Conservation (phyloP, 2,797 vertebrate species). For the Typhlichthys subterraneus region DNA sequence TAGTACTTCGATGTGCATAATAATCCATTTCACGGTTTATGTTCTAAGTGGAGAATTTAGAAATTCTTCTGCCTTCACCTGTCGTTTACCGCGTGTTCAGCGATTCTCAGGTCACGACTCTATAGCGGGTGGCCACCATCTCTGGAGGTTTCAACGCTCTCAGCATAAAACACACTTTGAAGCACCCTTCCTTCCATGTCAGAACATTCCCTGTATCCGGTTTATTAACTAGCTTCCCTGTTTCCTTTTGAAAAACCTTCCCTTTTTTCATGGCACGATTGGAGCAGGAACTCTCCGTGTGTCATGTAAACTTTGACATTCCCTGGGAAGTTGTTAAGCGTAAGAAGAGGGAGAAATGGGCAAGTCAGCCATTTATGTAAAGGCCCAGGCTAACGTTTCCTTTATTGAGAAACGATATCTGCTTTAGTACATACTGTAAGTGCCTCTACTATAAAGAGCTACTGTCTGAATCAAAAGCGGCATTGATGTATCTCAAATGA, state of each 20-base stretch:
- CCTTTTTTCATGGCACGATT: constrained; percentile 15
- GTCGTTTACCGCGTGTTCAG: constrained; percentile 54
- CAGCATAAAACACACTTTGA: constrained; percentile 55
- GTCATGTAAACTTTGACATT: constrained; percentile 57
- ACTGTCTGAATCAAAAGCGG: constrained; percentile 57
- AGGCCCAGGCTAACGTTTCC: constrained; percentile 68
- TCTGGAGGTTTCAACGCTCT: constrained; percentile 38
- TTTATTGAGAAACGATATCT: constrained; percentile 70
- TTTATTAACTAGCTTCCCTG: constrained; percentile 35
- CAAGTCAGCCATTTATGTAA: constrained; percentile 47
- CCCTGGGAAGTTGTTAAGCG: constrained; percentile 59
- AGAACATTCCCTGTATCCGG: constrained; percentile 61
- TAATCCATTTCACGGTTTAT: constrained; percentile 62
- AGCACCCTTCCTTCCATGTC: constrained; percentile 56
- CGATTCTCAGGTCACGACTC: constrained; percentile 52
- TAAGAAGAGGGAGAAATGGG: constrained; percentile 45
- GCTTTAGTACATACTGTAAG: constrained; percentile 49
- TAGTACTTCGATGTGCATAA: constrained; percentile 46
- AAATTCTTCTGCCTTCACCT: constrained; percentile 47
- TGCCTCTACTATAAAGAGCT: constrained; percentile 54
- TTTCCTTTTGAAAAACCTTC: constrained; percentile 27
- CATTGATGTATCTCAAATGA: constrained; percentile 50
- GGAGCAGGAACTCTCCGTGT: constrained; percentile 48
- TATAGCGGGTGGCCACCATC: constrained; percentile 63
- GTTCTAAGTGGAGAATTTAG: constrained; percentile 65